Evolutionary conservation across 2,113 vertebrate species (phyloP).

Genomic region (Sus scrofa): DNA sequence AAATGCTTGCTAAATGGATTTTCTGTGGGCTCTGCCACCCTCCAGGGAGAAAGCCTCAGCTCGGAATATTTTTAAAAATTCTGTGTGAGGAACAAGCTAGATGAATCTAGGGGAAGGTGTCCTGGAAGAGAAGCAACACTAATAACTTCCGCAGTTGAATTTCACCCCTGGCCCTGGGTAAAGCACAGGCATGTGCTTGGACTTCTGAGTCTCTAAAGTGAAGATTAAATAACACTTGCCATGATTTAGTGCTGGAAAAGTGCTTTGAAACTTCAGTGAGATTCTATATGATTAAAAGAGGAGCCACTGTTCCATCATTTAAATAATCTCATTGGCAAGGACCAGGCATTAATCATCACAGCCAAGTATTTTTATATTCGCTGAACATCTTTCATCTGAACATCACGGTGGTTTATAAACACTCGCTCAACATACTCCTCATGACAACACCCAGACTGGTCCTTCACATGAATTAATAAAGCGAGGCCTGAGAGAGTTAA

Average conservation of each 20-base stretch:
- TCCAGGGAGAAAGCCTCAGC: neutral
- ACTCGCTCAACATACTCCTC: constrained; percentile 40
- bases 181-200: neutral
- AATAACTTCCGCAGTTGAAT: neutral
- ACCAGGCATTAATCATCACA: constrained; percentile 64
- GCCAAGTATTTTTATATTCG: constrained; percentile 69
- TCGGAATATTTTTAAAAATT: neutral
- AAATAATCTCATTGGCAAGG: constrained; percentile 75
- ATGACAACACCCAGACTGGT: constrained; percentile 56
- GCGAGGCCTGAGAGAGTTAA: constrained; percentile 1
- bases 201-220: neutral
- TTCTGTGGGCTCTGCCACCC: neutral
- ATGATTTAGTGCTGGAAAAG: neutral
- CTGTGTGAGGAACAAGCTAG: neutral
- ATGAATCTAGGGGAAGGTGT: neutral
- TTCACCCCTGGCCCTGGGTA: neutral
- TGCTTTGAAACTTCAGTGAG: constrained; percentile 62
- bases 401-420: constrained; percentile 67
- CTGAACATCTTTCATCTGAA: constrained; percentile 62
- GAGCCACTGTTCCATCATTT: constrained; percentile 67
- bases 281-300: constrained; percentile 60
- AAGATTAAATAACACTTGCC: constrained; percentile 55
- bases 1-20: neutral
- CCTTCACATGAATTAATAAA: constrained; percentile 63
- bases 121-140: neutral